Conservation (phyloP, 2,888 invertebrate species). For the Caenorhabditis sp. region DNA sequence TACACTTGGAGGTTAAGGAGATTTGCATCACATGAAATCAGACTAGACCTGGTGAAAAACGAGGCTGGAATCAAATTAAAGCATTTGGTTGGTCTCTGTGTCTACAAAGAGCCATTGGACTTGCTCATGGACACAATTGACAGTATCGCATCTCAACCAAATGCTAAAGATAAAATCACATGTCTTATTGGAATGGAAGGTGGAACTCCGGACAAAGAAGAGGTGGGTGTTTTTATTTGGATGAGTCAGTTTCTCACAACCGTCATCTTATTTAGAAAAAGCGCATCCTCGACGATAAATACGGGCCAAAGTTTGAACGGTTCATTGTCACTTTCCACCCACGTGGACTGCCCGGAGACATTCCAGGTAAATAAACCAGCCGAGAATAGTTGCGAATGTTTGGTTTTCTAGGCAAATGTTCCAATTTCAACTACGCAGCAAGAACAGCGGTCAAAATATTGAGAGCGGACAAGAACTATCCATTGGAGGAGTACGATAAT, state of each 20-base stretch:
- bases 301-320: conserved; percentile 75
- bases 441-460: conserved; percentile 74
- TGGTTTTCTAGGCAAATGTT: conserved; percentile 75
- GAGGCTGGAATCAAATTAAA: conserved; percentile 68
- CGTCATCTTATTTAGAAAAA: conserved; percentile 69
- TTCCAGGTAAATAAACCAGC: conserved; percentile 71
- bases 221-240: conserved; percentile 61
- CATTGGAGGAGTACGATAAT: conserved; percentile 69
- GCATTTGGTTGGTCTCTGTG: conserved; percentile 74
- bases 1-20: conserved; percentile 72
- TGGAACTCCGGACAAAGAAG: conserved; percentile 79
- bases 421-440: conserved; percentile 79
- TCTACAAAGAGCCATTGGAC: conserved; percentile 78
- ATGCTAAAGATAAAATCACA: conserved; percentile 75
- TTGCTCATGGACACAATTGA: conserved; percentile 78
- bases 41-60: conserved; percentile 70
- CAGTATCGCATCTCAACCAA: conserved; percentile 74
- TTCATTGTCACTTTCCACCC: conserved; percentile 81
- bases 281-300: conserved; percentile 70
- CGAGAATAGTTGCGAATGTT: conserved; percentile 22
- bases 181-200: conserved; percentile 79
- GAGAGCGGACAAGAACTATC: conserved; percentile 75
- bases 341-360: conserved; percentile 78
- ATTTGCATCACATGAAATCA: conserved; percentile 72
- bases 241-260: conserved; percentile 21